A percentile compares a stretch with the other conserved stretches of the same genome.
phyloP scores from a whole-genome alignment of 2,888 invertebrate genomes.

The Chrysolina haemoptera region DNA sequence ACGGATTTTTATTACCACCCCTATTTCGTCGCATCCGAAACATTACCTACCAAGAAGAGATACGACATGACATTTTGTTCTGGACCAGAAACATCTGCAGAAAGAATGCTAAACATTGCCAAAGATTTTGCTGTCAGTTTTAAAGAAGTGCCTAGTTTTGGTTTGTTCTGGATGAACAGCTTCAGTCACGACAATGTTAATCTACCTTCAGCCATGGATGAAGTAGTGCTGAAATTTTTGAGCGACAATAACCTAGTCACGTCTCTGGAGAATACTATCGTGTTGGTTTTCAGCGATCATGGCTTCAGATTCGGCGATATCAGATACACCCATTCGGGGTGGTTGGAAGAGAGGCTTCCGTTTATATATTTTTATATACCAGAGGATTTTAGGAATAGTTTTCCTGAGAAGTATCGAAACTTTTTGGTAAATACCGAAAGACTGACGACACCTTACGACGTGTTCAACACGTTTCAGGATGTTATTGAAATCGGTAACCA shows the following conservation, averaged over 20 bases:
- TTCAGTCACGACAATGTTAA: slow-evolving; percentile 83
- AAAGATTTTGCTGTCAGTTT: slow-evolving; percentile 73
- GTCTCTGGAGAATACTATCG: slow-evolving; percentile 33
- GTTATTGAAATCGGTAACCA: slow-evolving; percentile 73
- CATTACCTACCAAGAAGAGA: slow-evolving; percentile 70
- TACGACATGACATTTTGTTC: slow-evolving; percentile 74
- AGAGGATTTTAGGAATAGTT: slow-evolving; percentile 72
- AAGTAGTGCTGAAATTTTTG: slow-evolving; percentile 80
- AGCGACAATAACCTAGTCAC: slow-evolving; percentile 73
- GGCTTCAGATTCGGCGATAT: slow-evolving; percentile 85
- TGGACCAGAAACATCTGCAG: slow-evolving; percentile 77
- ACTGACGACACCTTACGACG: slow-evolving; percentile 83
- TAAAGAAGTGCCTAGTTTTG: slow-evolving; percentile 77
- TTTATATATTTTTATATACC: slow-evolving; percentile 82
- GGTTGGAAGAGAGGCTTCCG: slow-evolving; percentile 87
- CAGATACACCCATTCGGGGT: slow-evolving; percentile 79
- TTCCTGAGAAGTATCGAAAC: slow-evolving; percentile 74
- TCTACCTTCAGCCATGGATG: slow-evolving; percentile 81
- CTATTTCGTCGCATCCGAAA: slow-evolving; percentile 79
- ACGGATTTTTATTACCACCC: slow-evolving; percentile 87
- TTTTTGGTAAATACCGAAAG: slow-evolving; percentile 77
- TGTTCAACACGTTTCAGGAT: slow-evolving; percentile 81
- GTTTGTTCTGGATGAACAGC: slow-evolving; percentile 86
- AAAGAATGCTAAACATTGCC: slow-evolving; percentile 80
- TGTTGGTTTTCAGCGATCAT: slow-evolving; percentile 82